These are phyloP conservation scores for Xanthia togata DNA, from an alignment of 2,888 invertebrate genomes.

Conservation along the genomic window DNA sequence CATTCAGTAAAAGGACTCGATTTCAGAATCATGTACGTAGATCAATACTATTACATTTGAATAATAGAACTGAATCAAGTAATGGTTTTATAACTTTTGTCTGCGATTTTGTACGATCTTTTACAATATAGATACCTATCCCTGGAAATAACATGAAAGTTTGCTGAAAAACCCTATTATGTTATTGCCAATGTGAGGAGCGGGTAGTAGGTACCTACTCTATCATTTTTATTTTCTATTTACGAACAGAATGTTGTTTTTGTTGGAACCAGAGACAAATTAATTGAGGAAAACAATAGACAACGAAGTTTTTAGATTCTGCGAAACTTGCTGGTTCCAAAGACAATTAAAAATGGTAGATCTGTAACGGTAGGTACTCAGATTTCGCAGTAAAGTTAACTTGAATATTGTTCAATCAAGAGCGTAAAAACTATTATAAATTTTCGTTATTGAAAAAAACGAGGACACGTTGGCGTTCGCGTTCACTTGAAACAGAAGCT, in stretches of 20 bases:
- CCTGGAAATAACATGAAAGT: slow-evolving; percentile 12
- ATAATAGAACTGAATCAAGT: slow-evolving; percentile 44
- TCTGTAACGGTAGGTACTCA: too few species aligned
- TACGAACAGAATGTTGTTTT: slow-evolving; percentile 30
- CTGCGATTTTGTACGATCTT: slow-evolving; percentile 22
- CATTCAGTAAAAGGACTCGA: slow-evolving; percentile 21
- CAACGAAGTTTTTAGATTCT: slow-evolving; percentile 12
- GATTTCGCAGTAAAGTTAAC: slow-evolving; percentile 3
- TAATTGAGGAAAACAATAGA: slow-evolving; percentile 33
- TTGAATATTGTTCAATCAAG: slow-evolving; percentile 20
- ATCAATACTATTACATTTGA: slow-evolving; percentile 45
- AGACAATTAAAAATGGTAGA: slow-evolving; percentile 30
- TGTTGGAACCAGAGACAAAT: slow-evolving; percentile 34
- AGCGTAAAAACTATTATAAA: slow-evolving; percentile 28
- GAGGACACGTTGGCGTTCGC: slow-evolving; percentile 29
- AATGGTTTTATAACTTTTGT: slow-evolving; percentile 37
- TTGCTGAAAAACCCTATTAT: slow-evolving; percentile 7
- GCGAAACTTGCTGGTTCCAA: slow-evolving; percentile 18
- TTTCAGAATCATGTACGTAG: slow-evolving; percentile 45
- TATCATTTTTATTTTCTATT: slow-evolving; percentile 27
- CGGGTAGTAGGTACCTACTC: neutral
- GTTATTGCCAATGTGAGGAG: neutral
- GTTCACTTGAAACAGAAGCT: slow-evolving; percentile 51
- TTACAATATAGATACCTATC: neutral
- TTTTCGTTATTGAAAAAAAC: slow-evolving; percentile 50